Evolutionary conservation across 2,888 invertebrate genomes (phyloP).

Genomic region (Megamerina dolium): DNA sequence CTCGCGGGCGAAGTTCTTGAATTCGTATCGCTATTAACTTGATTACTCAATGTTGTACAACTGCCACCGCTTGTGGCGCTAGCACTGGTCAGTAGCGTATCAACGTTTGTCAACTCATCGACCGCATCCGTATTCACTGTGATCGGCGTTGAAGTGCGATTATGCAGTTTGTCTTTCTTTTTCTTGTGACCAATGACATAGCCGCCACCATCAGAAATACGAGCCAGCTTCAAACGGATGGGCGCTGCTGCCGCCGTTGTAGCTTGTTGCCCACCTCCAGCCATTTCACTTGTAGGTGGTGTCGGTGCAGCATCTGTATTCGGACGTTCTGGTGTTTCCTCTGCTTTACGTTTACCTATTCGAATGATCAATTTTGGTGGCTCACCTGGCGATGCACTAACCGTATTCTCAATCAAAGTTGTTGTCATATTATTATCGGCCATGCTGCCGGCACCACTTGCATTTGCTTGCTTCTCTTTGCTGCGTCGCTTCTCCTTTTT

Average conservation of each 20-base stretch:
- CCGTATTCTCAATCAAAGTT: conserved; percentile 51
- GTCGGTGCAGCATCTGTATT: conserved; percentile 37
- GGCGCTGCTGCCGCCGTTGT: conserved; percentile 56
- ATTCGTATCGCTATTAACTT: conserved; percentile 9
- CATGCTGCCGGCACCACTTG: conserved; percentile 30
- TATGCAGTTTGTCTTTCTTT: conserved; percentile 23
- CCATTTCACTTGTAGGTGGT: conserved; percentile 10
- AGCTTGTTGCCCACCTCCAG: background rate
- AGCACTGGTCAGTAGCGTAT: too few species aligned
- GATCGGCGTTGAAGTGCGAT: conserved; percentile 13
- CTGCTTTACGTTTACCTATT: conserved; percentile 51
- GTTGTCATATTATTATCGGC: conserved; percentile 33
- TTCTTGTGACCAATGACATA: conserved; percentile 42
- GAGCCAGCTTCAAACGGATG: conserved; percentile 75
- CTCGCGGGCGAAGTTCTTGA: conserved; percentile 15
- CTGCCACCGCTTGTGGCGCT: too few species aligned
- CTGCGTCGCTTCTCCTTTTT: conserved; percentile 52
- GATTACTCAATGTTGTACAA: background rate
- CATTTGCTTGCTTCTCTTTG: conserved; percentile 30
- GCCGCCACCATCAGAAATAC: conserved; percentile 71
- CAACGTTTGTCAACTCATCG: too few species aligned
- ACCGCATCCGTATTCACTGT: background rate
- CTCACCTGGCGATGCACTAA: conserved; percentile 46
- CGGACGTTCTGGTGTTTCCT: conserved; percentile 19
- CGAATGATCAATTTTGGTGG: conserved; percentile 73